Evolutionary conservation across 2,888 invertebrate species (phyloP), one percentile per base, ranked within the genome.

Genomic region (Xestoiulus laeticollis): DNA sequence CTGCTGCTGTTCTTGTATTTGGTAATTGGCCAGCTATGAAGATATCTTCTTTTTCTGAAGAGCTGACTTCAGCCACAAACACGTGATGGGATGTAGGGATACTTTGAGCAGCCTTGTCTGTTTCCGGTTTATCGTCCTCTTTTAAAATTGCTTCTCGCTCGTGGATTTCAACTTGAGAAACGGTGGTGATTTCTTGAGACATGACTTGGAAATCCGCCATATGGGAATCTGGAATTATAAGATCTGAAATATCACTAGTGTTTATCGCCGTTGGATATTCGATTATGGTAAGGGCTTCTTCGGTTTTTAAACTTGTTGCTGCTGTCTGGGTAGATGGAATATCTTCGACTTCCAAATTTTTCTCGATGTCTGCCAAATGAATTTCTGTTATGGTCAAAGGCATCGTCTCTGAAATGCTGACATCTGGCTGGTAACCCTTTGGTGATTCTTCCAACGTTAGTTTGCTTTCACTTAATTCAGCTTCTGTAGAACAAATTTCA

Each of bases 11-110:
- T 33, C 59, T 30, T 26, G 78, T 14, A 32, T 30, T 38, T n/a
- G 85, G 68, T n/a, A 82, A 14, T 14, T 88, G 89, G 83, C 86
- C 87, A 12, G 87, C n/a, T 8, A 85, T 26, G 22, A 90, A 87
- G 6, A 30, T 48, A 8, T 88, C 87, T 44, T 89, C 96, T 89
- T 93, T 94, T 92, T 96, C 96, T 59, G 94, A 93, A 0, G 93
- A 91, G 90, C 95, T 94, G 0, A 94, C 94, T 91, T 95, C 94
- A 87, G 92, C 93, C 6, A 96, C 91, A 89, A 94, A 93, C 86
- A 96, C 89, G 88, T 87, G 87, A n/a, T 16, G 33, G 22, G 82
- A 38, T 10, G 12, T 33, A 10, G 87, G 87, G n/a, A 87, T n/a
- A 30, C 33, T 78, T n/a, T 87, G 87, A n/a, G 43, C 33, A 3